Conservation (phyloP, 2,888 invertebrate species). For the Noctua janthina region DNA sequence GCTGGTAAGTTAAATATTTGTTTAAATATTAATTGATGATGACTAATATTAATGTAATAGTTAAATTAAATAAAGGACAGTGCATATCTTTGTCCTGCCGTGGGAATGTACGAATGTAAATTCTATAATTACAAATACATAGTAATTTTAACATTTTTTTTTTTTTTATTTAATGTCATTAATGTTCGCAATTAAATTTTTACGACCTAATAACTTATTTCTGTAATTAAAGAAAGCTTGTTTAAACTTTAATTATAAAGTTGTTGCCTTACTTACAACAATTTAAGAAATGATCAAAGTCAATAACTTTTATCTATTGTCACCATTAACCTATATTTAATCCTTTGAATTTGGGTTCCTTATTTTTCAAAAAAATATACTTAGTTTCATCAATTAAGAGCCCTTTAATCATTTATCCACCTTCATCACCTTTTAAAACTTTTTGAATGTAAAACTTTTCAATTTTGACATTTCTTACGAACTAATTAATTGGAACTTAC, state of each 20-base stretch:
- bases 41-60: not conserved
- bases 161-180: not conserved
- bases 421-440: not conserved
- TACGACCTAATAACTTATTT: not conserved
- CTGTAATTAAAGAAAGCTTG: too few relatives aligned
- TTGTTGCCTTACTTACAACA: not conserved
- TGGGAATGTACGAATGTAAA: not conserved
- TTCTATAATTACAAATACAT: not conserved
- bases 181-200: not conserved
- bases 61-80: not conserved
- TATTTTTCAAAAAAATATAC: not conserved
- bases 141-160: not conserved
- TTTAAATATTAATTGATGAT: not conserved
- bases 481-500: constrained; percentile 17
- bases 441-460: not conserved
- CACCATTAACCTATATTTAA: not conserved
- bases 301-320: not conserved
- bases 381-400: not conserved
- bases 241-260: not conserved
- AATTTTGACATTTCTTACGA: not conserved
- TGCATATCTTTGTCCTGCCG: fast-evolving
- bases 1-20: constrained; percentile 74
- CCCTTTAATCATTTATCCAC: not conserved
- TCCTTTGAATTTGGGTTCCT: not conserved
- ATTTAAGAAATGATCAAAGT: not conserved